Conservation (phyloP, 2,797 vertebrate genomes). For the Microctenopoma stevenorrisi region DNA sequence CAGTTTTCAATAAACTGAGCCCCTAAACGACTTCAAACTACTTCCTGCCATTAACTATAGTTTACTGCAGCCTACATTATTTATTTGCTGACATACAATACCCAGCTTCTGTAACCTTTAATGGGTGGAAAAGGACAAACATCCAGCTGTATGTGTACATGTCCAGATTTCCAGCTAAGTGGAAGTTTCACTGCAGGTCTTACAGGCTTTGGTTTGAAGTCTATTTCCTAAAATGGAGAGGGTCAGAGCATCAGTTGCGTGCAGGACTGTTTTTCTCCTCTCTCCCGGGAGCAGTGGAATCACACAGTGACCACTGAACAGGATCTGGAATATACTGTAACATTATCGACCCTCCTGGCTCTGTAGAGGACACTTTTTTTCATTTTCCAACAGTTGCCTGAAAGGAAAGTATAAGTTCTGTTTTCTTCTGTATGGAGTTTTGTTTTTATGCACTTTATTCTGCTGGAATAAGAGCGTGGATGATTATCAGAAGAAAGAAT, state of each 20-base stretch:
- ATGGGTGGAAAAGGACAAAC: not conserved
- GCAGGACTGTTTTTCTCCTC: slow-evolving; percentile 2
- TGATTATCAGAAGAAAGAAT: not conserved
- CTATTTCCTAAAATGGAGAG: slow-evolving; percentile 84
- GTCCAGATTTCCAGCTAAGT: not conserved
- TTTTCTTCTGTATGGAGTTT: not conserved
- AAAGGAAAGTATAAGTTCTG: not conserved
- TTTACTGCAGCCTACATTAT: too few relatives aligned
- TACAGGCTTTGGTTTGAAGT: slow-evolving; percentile 31
- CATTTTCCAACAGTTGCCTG: not conserved
- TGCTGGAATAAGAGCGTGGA: not conserved
- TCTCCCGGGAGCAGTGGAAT: slow-evolving; percentile 6
- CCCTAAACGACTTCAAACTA: not conserved
- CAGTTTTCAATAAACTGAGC: too few relatives aligned
- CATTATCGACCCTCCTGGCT: not conserved
- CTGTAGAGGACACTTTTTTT: not conserved
- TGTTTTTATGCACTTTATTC: not conserved
- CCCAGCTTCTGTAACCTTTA: not conserved
- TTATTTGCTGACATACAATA: too few relatives aligned
- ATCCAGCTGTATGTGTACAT: not conserved
- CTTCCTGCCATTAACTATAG: too few relatives aligned
- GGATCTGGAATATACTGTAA: slow-evolving; percentile 14
- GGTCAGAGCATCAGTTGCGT: slow-evolving; percentile 56
- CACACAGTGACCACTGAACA: slow-evolving; percentile 17
- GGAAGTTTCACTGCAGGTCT: slow-evolving; percentile 14